Percentiles rank a stretch among this genome's conserved stretches.
phyloP scores from a whole-genome alignment of 1,140 invertebrate genomes.

The Leptinotarsa texana region DNA sequence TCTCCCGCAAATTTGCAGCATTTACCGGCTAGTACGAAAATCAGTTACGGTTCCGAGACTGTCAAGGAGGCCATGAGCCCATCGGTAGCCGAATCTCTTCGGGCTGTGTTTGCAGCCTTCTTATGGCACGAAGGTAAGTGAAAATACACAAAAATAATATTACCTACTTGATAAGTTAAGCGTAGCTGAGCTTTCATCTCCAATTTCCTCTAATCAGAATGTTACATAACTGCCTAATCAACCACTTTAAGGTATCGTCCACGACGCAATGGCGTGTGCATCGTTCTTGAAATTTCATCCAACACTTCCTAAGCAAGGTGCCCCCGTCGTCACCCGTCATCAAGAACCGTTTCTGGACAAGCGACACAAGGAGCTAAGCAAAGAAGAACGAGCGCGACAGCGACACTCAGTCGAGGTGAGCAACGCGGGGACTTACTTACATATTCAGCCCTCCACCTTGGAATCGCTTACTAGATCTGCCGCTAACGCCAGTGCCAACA shows the following conservation, averaged over 20 bases:
- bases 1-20: conserved; percentile 63
- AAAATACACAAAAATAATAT: no score
- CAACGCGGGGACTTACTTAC: conserved; percentile 72
- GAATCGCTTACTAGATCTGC: conserved; percentile 77
- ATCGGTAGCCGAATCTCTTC: conserved; percentile 87
- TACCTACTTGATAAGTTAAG: no score
- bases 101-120: conserved; percentile 93
- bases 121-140: conserved; percentile 88
- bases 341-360: conserved; percentile 53
- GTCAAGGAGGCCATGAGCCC: conserved; percentile 87
- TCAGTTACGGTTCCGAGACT: conserved; percentile 54
- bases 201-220: no score
- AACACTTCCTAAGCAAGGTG: conserved; percentile 78
- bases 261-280: conserved; percentile 96
- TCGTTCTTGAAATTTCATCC: conserved; percentile 96
- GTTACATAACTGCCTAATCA: no score
- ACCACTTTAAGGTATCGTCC: conserved; percentile 71
- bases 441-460: conserved; percentile 77
- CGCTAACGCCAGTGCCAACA: conserved; percentile 71
- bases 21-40: conserved; percentile 45
- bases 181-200: no score
- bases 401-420: conserved; percentile 87
- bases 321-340: conserved; percentile 69
- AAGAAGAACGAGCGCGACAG: conserved; percentile 69
- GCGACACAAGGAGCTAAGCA: conserved; percentile 57